Conservation (phyloP, 2,888 invertebrate species). For the Dicyrtomina minuta region DNA sequence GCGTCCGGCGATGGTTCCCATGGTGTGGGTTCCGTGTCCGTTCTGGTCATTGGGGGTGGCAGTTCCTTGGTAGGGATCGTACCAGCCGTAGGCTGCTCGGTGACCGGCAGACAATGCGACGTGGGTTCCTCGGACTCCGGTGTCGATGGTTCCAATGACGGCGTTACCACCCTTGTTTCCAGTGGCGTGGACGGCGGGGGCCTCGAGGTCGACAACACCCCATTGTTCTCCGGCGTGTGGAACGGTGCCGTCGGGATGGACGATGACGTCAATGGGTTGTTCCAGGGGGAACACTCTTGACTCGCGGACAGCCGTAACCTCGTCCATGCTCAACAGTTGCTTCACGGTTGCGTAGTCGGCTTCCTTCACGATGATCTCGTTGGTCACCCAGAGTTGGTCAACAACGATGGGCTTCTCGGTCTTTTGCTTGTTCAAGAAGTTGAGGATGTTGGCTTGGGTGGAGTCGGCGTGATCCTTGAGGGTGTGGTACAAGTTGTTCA, state of each 20-base stretch:
- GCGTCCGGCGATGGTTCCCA: slow-evolving; percentile 16
- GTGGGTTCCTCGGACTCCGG: slow-evolving; percentile 32
- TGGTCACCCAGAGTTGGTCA: slow-evolving; percentile 12
- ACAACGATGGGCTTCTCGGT: neutral
- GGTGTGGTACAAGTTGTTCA: slow-evolving; percentile 5
- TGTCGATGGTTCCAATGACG: slow-evolving; percentile 17
- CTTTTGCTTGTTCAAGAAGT: neutral
- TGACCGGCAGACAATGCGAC: slow-evolving; percentile 7
- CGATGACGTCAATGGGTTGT: neutral
- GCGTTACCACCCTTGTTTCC: slow-evolving; percentile 6
- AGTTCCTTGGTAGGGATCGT: slow-evolving; percentile 12
- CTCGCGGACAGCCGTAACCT: neutral
- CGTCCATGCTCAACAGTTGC: neutral
- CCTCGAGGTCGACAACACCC: slow-evolving; percentile 5
- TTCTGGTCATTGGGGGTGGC: slow-evolving; percentile 7
- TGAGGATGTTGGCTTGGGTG: neutral
- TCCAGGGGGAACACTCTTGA: slow-evolving; percentile 5
- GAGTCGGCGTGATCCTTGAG: slow-evolving; percentile 21
- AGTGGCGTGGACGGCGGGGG: neutral
- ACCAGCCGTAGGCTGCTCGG: slow-evolving; percentile 22
- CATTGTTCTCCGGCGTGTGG: slow-evolving; percentile 8
- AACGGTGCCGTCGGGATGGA: neutral
- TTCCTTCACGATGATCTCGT: slow-evolving; percentile 11
- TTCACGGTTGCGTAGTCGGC: slow-evolving; percentile 4
- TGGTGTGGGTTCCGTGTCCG: slow-evolving; percentile 33